Evolutionary conservation across 2,797 vertebrate genomes (phyloP).

Genomic region (Microtus californicus): DNA sequence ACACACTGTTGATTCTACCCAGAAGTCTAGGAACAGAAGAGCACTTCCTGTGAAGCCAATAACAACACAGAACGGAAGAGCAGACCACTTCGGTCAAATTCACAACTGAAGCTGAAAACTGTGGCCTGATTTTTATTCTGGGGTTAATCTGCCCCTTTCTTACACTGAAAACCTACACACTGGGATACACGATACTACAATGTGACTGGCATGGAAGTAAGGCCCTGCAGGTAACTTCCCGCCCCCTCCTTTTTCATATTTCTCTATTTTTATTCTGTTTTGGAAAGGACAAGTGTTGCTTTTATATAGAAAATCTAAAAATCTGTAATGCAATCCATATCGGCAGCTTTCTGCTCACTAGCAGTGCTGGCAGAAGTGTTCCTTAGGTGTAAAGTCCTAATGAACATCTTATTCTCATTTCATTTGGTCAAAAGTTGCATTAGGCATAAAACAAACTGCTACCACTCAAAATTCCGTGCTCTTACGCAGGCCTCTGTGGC

Average conservation of each 20-base stretch:
- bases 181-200: neutral
- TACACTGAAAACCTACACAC: neutral
- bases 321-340: constrained; percentile 17
- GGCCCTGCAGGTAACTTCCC: neutral
- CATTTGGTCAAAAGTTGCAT: neutral
- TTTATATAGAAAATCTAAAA: constrained; percentile 61
- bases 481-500: neutral
- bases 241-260: neutral
- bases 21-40: neutral
- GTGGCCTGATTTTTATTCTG: constrained; percentile 27
- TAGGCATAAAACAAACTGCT: constrained; percentile 43
- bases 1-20: neutral
- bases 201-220: neutral
- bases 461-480: constrained; percentile 55
- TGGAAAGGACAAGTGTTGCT: neutral
- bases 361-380: neutral
- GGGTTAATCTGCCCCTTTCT: neutral
- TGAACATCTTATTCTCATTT: constrained; percentile 46
- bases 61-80: neutral
- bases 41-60: neutral
- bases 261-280: neutral
- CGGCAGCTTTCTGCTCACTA: constrained; percentile 1
- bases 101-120: constrained; percentile 38
- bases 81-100: constrained; percentile 25
- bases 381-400: constrained; percentile 27